phyloP scores from a whole-genome alignment of 2,113 vertebrate species.

The Eptesicus fuscus region DNA sequence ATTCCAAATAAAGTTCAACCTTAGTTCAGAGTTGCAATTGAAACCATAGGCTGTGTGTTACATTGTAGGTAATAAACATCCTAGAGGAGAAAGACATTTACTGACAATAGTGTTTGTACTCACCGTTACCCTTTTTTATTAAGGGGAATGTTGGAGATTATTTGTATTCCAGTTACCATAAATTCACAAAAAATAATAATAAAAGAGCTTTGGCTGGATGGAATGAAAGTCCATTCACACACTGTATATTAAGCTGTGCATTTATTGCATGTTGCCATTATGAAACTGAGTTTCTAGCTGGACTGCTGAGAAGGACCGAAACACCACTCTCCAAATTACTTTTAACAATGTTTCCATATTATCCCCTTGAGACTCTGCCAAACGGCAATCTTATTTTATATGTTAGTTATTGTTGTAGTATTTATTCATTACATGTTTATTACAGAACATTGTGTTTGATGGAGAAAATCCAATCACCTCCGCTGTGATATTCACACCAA shows the following conservation, averaged over 20 bases:
- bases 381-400: neutral
- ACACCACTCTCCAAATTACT: neutral
- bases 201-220: neutral
- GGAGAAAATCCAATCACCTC: neutral
- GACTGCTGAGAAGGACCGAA: neutral
- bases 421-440: neutral
- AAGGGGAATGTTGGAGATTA: neutral
- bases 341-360: slow-evolving; percentile 3
- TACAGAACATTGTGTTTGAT: neutral
- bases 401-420: neutral
- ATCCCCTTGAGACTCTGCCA: neutral
- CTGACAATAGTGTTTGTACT: neutral
- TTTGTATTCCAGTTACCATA: neutral
- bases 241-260: neutral
- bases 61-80: neutral
- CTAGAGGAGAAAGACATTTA: neutral
- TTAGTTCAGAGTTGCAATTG: neutral
- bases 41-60: neutral
- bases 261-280: neutral
- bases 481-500: neutral
- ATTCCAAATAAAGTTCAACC: neutral
- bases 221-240: neutral
- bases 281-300: neutral
- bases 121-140: neutral
- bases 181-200: neutral